Evolutionary conservation across 2,888 invertebrate species (phyloP).

Genomic region (Platycheirus rosarum): DNA sequence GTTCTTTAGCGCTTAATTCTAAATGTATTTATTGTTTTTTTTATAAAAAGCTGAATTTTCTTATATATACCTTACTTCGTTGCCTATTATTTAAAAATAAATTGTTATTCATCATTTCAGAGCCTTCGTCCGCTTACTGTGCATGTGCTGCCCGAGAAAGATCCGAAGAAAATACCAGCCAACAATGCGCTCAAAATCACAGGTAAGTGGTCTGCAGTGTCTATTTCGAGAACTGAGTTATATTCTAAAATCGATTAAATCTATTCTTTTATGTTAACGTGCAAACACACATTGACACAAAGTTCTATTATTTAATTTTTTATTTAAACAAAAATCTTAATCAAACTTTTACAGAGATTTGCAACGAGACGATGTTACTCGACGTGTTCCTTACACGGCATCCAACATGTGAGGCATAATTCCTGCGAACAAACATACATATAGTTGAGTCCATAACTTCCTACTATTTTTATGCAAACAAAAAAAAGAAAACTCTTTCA

Average conservation of each 20-base stretch:
- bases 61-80: too few species aligned
- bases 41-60: too few species aligned
- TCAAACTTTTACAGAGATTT: constrained; percentile 87
- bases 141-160: constrained; percentile 93
- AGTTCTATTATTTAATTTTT: constrained; percentile 58
- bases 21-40: too few species aligned
- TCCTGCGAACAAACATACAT: constrained; percentile 93
- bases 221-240: background rate
- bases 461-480: constrained; percentile 12
- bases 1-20: too few species aligned
- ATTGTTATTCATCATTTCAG: constrained; percentile 85
- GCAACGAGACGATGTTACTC: constrained; percentile 91
- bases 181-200: constrained; percentile 92
- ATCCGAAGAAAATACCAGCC: constrained; percentile 92
- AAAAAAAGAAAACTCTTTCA: constrained; percentile 14
- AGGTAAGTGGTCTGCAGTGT: constrained; percentile 85
- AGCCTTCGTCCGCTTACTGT: constrained; percentile 95
- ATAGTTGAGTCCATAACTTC: constrained; percentile 83
- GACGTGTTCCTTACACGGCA: constrained; percentile 89
- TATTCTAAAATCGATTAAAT: background rate
- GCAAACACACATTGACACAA: constrained; percentile 52
- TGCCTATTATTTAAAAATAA: too few species aligned
- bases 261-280: constrained; percentile 15
- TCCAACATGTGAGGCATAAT: constrained; percentile 89
- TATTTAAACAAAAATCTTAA: constrained; percentile 57